These are phyloP conservation scores for Caranx melampygus DNA, from an alignment of 2,113 vertebrate species.

Conservation along the genomic window DNA sequence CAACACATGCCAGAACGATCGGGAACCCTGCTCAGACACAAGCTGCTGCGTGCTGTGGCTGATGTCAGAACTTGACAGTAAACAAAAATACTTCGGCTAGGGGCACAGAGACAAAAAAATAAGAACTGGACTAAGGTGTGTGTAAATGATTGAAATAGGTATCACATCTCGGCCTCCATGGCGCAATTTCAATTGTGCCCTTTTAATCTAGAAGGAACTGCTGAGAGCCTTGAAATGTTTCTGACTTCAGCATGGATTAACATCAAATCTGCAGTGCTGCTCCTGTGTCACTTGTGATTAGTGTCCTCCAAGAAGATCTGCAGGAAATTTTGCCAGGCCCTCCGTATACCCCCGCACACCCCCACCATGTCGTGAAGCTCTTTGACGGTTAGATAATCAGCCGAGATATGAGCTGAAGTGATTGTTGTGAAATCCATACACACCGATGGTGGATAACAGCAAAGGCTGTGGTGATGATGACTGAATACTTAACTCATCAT, in stretches of 20 bases:
- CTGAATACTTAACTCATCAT: no score
- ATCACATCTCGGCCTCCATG: constrained; percentile 43
- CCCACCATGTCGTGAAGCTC: constrained; percentile 37
- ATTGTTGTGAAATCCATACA: constrained; percentile 59
- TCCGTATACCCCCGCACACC: constrained; percentile 19
- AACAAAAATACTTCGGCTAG: not conserved
- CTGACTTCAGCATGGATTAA: constrained; percentile 77
- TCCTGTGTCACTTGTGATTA: constrained; percentile 80
- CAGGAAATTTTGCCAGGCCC: constrained; percentile 58
- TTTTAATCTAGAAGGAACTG: constrained; percentile 57
- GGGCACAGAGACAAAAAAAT: no score
- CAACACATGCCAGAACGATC: not conserved
- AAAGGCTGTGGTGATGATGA: not conserved
- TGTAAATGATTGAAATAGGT: constrained; percentile 53
- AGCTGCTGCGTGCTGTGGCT: constrained; percentile 11
- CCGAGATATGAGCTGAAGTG: constrained; percentile 45
- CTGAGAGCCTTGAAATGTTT: constrained; percentile 76
- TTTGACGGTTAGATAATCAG: constrained; percentile 64
- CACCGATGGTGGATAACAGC: constrained; percentile 1
- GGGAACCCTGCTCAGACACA: not conserved
- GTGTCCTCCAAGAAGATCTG: constrained; percentile 70
- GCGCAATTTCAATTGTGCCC: constrained; percentile 34
- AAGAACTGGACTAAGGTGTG: not conserved
- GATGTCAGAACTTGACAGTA: constrained; percentile 13
- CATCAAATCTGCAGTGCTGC: constrained; percentile 72